Conservation (phyloP, 2,113 vertebrate species). For the Equus przewalskii region DNA sequence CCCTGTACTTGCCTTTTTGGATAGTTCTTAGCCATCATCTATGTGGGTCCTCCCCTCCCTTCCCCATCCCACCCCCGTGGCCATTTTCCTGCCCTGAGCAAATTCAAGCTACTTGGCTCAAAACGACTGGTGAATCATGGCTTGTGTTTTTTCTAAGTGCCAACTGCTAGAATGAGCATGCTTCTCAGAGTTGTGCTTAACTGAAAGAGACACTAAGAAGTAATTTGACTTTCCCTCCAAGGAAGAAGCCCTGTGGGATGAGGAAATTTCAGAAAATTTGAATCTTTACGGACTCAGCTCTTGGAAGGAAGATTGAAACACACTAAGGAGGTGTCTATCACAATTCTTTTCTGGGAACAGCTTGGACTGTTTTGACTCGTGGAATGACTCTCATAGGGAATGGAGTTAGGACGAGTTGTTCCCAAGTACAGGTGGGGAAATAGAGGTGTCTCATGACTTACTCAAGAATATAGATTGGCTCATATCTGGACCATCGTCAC, state of each 20-base stretch:
- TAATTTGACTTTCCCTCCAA: conserved; percentile 45
- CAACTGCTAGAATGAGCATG: conserved; percentile 67
- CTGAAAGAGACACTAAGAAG: not conserved
- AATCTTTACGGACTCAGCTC: not conserved
- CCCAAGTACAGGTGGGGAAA: not conserved
- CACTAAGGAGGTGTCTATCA: not conserved
- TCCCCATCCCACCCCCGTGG: not conserved
- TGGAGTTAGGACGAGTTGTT: not conserved
- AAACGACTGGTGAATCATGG: conserved; percentile 61
- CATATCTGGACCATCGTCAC: not conserved
- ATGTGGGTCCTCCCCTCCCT: not conserved
- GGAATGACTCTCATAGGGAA: not conserved
- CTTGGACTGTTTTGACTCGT: not conserved
- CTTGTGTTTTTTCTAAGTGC: conserved; percentile 14
- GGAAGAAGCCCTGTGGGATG: conserved; percentile 26
- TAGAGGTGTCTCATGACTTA: not conserved
- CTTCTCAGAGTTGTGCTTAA: not conserved
- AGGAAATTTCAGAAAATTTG: not conserved
- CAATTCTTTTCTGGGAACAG: not conserved
- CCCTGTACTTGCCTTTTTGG: conserved; percentile 66
- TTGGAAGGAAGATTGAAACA: conserved; percentile 34
- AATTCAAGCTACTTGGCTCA: conserved; percentile 72
- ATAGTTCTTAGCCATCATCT: not conserved
- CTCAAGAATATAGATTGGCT: not conserved
- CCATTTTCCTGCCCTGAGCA: conserved; percentile 64